phyloP scores from a whole-genome alignment of 2,888 invertebrate genomes.

The Lepidochrysops patricia region DNA sequence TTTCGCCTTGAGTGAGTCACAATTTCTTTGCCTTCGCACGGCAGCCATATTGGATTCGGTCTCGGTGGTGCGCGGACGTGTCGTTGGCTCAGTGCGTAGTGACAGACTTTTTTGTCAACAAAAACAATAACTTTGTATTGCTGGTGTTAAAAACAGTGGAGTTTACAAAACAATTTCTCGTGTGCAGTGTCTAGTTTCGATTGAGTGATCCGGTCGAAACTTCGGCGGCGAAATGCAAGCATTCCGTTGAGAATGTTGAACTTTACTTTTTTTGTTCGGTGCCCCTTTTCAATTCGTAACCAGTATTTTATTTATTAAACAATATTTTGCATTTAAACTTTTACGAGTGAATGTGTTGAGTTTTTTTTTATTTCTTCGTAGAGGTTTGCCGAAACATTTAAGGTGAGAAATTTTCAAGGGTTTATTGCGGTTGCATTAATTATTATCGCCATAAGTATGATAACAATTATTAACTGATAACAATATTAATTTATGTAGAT shows the following conservation, averaged over 20 bases:
- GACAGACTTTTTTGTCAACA: slow-evolving; percentile 52
- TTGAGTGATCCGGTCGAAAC: slow-evolving; percentile 31
- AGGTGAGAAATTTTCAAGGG: slow-evolving; percentile 40
- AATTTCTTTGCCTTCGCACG: slow-evolving; percentile 25
- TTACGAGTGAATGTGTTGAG: slow-evolving; percentile 27
- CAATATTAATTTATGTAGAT: background rate
- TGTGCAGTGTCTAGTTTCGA: slow-evolving; percentile 38
- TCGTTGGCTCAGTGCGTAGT: slow-evolving; percentile 44
- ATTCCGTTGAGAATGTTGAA: slow-evolving; percentile 71
- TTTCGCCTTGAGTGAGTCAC: slow-evolving; percentile 12
- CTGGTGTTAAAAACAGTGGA: slow-evolving; percentile 26
- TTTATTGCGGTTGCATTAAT: background rate
- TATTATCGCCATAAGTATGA: slow-evolving; percentile 1
- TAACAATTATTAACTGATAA: background rate
- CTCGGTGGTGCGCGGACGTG: slow-evolving; percentile 38
- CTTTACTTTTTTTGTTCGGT: slow-evolving; percentile 56
- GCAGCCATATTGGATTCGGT: slow-evolving; percentile 61
- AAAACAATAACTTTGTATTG: slow-evolving; percentile 46
- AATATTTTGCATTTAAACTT: slow-evolving; percentile 23
- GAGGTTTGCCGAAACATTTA: slow-evolving; percentile 64
- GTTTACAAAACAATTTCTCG: slow-evolving; percentile 30
- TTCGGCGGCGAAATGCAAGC: slow-evolving; percentile 59
- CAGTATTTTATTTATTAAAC: slow-evolving; percentile 39
- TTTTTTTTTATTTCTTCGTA: slow-evolving; percentile 40
- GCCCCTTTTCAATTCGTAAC: slow-evolving; percentile 60